These are phyloP conservation scores for Talpa occidentalis DNA, from an alignment of 2,113 vertebrate species.

Conservation along the genomic window DNA sequence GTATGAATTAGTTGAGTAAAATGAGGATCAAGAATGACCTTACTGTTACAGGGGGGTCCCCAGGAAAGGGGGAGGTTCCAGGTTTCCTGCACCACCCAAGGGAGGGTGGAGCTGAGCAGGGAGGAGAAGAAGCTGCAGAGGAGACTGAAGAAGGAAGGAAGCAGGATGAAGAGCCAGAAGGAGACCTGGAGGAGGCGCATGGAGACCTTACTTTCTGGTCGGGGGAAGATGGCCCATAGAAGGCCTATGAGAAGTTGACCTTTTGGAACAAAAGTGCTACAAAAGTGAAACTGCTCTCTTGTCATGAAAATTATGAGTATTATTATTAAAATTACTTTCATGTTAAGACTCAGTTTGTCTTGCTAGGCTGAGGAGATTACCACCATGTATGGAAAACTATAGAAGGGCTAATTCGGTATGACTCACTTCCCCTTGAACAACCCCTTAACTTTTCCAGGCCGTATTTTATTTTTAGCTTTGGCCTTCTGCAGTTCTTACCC, in stretches of 20 bases:
- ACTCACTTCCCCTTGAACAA: slow-evolving; percentile 20
- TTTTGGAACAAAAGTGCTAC: not conserved
- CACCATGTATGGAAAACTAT: not conserved
- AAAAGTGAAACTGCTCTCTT: not conserved
- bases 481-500: slow-evolving; percentile 79
- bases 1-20: not conserved
- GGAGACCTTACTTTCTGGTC: too few relatives aligned
- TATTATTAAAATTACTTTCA: slow-evolving; percentile 2
- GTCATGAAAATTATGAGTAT: not conserved
- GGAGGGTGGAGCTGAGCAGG: too few relatives aligned
- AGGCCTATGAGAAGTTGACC: not conserved
- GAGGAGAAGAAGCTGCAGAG: too few relatives aligned
- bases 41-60: too few relatives aligned
- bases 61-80: too few relatives aligned
- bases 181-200: too few relatives aligned
- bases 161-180: too few relatives aligned
- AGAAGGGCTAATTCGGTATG: not conserved
- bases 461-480: slow-evolving; percentile 81
- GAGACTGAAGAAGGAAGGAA: too few relatives aligned
- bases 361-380: not conserved
- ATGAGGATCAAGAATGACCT: not conserved
- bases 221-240: not conserved
- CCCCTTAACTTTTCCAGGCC: slow-evolving; percentile 46
- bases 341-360: not conserved
- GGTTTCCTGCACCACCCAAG: too few relatives aligned